phyloP scores from a whole-genome alignment of 2,113 vertebrate genomes.

The Probosciger aterrimus region DNA sequence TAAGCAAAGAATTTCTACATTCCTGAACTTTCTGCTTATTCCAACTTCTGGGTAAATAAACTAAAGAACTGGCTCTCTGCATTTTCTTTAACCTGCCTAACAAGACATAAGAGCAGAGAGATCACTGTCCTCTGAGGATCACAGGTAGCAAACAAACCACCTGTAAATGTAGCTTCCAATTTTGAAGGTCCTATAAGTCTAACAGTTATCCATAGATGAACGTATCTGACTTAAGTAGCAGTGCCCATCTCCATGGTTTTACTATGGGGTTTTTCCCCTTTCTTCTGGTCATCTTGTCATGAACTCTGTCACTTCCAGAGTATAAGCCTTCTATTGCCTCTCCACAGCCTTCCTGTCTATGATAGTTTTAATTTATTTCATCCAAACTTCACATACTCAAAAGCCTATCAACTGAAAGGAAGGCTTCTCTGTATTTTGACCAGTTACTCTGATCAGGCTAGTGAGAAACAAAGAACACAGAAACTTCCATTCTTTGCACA shows the following conservation, averaged over 20 bases:
- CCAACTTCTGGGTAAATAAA: neutral
- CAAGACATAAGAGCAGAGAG: neutral
- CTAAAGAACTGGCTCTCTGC: neutral
- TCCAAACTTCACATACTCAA: neutral
- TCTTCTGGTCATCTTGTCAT: neutral
- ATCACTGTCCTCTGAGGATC: neutral
- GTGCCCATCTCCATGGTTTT: neutral
- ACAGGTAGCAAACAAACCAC: neutral
- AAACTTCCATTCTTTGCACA: neutral
- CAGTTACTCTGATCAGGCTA: neutral
- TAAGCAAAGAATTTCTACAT: neutral
- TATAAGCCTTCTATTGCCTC: neutral
- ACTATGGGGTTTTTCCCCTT: fast-evolving
- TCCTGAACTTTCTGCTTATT: neutral
- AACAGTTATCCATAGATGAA: neutral
- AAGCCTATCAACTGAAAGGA: neutral
- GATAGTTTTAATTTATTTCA: neutral
- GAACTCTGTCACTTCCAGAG: neutral
- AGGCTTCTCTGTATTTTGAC: neutral
- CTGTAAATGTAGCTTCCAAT: neutral
- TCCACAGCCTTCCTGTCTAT: neutral
- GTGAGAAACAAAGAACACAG: neutral
- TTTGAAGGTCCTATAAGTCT: neutral
- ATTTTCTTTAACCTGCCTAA: neutral
- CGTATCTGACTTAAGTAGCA: neutral